A percentile compares a stretch with the other conserved stretches of the same genome.
Conservation (phyloP, 2,113 vertebrate species). For the Rousettus leschenaultii region DNA sequence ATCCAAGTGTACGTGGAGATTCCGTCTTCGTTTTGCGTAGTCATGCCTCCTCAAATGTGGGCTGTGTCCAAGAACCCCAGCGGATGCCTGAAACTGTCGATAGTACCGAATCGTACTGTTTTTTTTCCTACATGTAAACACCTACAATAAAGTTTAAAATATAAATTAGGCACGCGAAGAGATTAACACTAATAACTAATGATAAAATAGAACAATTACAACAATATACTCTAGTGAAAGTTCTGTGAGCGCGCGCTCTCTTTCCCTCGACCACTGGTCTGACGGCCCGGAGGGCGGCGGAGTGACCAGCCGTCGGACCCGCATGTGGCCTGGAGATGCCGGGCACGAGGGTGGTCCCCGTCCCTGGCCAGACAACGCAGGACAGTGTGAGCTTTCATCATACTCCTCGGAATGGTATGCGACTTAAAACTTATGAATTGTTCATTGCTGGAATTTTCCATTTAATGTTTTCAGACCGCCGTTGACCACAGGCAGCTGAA, state of each 20-base stretch:
- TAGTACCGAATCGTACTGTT: not conserved
- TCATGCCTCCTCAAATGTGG: not conserved
- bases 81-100: not conserved
- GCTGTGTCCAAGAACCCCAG: not conserved
- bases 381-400: not conserved
- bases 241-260: not conserved
- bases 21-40: not conserved
- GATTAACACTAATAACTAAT: not conserved
- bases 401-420: not conserved
- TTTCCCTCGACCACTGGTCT: not conserved
- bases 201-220: not conserved
- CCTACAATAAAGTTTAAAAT: not conserved
- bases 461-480: not conserved
- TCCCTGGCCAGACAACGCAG: not conserved
- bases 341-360: not conserved
- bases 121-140: not conserved
- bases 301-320: not conserved
- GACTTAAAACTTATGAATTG: not conserved
- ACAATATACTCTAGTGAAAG: not conserved
- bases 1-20: not conserved
- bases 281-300: not conserved
- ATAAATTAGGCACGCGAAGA: not conserved
- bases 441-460: not conserved
- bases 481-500: not conserved
- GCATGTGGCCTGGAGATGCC: not conserved